Evolutionary conservation across 1,140 invertebrate species (phyloP), one percentile per base, ranked within the genome.

Genomic region (Drosophila pseudoobscura): DNA sequence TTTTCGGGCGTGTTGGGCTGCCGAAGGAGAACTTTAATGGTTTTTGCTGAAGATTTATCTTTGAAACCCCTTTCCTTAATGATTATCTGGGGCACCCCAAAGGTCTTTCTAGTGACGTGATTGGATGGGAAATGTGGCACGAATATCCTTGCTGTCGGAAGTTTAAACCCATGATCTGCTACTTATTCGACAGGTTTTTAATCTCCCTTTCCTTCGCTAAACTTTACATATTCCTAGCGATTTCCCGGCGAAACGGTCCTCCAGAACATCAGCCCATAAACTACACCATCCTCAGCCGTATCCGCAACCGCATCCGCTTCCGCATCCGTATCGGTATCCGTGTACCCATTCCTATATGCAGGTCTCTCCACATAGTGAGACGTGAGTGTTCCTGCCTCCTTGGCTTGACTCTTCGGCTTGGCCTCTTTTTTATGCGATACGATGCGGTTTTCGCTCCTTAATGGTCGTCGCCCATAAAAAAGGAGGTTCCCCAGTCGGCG

Each of bases 391-490:
- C 24, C 51, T 31, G 49, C n/a, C 59, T 50, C 26, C 52, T 57
- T 70, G 35, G 35, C 35, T 5, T 39, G 35, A 39, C 35, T 39
- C 35, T 39, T 39, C 31, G 54, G 39, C 66, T 64, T 43, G 55
- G 57, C 59, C 53, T 20, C 51, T 57, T 59, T 54, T 71, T 84
- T 83, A 79, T 75, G 66, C 64, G 50, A 68, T 61, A 65, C 64
- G 74, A 72, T 85, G 82, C 75, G 83, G 70, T 60, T 74, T 75
- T 70, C 64, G 70, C 75, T 54, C 50, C 72, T 87, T 82, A 87
- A 88, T 82, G 78, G 83, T 62, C 61, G 41, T 51, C 54, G 83
- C 24, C 66, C 75, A 75, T 87, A 87, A 87, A 83, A 78, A 60
- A 35, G 15, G 9, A 11, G 15, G 15, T 41, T 35, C 39, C 55